Base-by-base conservation (phyloP, 2,797 vertebrate species). In the Rhynchonycteris naso region DNA sequence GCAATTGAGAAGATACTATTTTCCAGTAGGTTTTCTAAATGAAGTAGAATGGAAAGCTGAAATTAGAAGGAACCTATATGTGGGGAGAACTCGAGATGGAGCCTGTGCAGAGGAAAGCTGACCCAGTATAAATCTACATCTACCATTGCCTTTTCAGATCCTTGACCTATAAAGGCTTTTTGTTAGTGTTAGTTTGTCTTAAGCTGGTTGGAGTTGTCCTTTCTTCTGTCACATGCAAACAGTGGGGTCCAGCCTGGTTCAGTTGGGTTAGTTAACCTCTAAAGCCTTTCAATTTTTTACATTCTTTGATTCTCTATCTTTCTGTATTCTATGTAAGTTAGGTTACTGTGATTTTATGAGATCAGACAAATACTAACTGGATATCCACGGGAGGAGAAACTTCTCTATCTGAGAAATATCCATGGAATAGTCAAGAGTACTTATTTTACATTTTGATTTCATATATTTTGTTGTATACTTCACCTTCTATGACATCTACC, bases 361-460 rank as follows among this genome's bases (percentile, higher is more conserved):
- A 0, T 92, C 81, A 86, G 74, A n/a, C 68, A 88, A 88, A 80
- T 87, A 87, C 47, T 30, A 92, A 68, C 10, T 82, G 58, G 7
- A 43, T 83, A 74, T 54, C 61, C 59, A 86, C 33, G 79, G 38
- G 65, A 95, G 63, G 52, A 86, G 4, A 61, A 72, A 38, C n/a
- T 92, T 90, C 56, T 10, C 16, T 43, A 26, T 78, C 26, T 87
- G 63, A 71, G 71, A 83, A 87, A 68, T 47, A 30, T n/a, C 72
- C 71, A 12, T 87, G 26, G 43, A 52, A 59, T 28, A 26, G 66
- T 43, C 47, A 93, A 78, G n/a, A 71, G 18, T 66, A 61, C 59
- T 72, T 38, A 15, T 91, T 75, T 24, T 82, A 65, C 5, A 63
- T 82, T 95, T 91, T 81, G 18, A 66, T 52, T n/a, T 96, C 35